A percentile compares a stretch with the other conserved stretches of the same genome.
Conservation (phyloP, 2,888 invertebrate species). For the Epirrita christyi region DNA sequence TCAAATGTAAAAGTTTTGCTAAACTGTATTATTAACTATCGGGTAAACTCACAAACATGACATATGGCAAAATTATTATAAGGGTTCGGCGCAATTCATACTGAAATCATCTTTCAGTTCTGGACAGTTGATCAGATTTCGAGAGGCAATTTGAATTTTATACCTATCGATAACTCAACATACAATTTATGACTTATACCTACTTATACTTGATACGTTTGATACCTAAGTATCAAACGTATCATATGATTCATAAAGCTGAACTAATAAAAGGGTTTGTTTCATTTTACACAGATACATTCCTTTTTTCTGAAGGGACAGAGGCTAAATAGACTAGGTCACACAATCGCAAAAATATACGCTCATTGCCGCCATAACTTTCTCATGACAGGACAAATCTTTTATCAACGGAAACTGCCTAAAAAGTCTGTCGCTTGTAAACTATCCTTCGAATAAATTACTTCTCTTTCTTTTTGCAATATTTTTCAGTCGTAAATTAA, state of each 20-base stretch:
- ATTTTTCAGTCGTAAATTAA: conserved; percentile 29
- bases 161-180: conserved; percentile 35
- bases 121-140: conserved; percentile 25
- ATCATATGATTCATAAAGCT: conserved; percentile 13
- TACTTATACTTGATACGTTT: too few relatives aligned
- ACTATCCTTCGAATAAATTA: background rate
- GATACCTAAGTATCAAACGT: background rate
- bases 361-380: too few relatives aligned
- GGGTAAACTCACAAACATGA: background rate
- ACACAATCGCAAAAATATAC: too few relatives aligned
- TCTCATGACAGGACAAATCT: too few relatives aligned
- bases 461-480: background rate
- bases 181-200: conserved; percentile 38
- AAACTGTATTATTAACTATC: background rate
- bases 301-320: too few relatives aligned
- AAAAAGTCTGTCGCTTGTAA: background rate
- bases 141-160: conserved; percentile 46
- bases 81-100: conserved; percentile 14
- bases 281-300: too few relatives aligned
- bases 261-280: too few relatives aligned
- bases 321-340: too few relatives aligned
- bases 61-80: conserved; percentile 17
- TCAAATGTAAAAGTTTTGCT: conserved; percentile 4
- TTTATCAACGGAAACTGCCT: too few relatives aligned
- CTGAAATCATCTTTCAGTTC: conserved; percentile 7